Evolutionary conservation across 2,113 vertebrate genomes (phyloP).

Genomic region (Crotalus tigris): DNA sequence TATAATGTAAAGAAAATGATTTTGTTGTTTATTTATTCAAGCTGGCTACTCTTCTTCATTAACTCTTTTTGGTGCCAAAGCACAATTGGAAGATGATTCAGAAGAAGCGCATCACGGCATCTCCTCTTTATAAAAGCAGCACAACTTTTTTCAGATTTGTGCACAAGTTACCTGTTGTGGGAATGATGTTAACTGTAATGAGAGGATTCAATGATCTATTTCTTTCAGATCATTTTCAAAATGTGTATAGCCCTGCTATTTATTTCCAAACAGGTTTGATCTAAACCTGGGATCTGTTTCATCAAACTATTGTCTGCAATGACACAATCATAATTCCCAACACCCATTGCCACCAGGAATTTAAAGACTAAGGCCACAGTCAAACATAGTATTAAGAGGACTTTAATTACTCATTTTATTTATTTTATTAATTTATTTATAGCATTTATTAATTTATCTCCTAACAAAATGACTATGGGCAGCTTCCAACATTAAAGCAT

Average conservation of each 20-base stretch:
- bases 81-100: neutral
- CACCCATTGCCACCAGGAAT: neutral
- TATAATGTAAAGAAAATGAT: neutral
- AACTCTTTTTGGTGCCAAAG: neutral
- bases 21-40: neutral
- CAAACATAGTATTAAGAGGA: neutral
- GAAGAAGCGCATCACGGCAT: neutral
- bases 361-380: neutral
- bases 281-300: conserved; percentile 2
- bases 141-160: neutral
- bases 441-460: neutral
- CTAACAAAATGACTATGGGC: neutral
- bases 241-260: neutral
- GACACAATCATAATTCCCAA: neutral
- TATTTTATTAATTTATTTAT: neutral
- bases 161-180: neutral
- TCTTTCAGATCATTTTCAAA: neutral
- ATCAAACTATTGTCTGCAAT: neutral
- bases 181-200: neutral
- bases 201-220: neutral
- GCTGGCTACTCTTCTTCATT: neutral
- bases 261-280: conserved; percentile 4
- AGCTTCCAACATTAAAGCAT: neutral
- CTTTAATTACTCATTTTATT: neutral
- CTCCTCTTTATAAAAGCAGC: neutral